A percentile compares a stretch with the other conserved stretches of the same genome.
Evolutionary conservation across 2,797 vertebrate genomes (phyloP).

Genomic region (Urocyon cinereoargenteus): DNA sequence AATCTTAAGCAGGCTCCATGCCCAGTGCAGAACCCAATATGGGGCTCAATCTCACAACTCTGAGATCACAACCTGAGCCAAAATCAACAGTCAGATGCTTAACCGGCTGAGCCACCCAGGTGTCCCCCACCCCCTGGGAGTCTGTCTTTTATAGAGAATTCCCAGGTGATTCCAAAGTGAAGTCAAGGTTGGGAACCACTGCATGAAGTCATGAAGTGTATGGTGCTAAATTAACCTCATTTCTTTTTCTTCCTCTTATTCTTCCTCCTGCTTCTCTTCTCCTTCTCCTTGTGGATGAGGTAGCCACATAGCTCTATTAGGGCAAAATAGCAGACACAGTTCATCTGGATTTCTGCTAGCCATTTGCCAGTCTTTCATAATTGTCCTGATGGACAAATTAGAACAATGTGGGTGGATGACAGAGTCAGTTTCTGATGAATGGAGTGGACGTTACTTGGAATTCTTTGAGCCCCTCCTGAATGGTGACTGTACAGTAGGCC

Average conservation of each 20-base stretch:
- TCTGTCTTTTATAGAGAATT: background rate
- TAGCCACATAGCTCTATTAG: background rate
- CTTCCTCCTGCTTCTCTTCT: background rate
- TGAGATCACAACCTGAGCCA: background rate
- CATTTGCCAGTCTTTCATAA: background rate
- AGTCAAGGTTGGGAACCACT: background rate
- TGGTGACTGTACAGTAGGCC: background rate
- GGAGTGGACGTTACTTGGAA: constrained; percentile 13
- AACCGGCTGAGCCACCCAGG: background rate
- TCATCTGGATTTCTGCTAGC: background rate
- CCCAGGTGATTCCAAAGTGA: constrained; percentile 7
- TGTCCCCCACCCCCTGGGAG: no score
- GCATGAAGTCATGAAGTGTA: background rate
- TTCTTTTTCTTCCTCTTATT: background rate
- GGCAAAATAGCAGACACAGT: constrained; percentile 9
- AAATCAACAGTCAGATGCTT: background rate
- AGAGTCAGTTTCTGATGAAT: background rate
- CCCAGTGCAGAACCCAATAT: background rate
- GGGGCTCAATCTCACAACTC: background rate
- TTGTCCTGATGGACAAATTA: constrained; percentile 33
- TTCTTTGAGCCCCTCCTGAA: constrained; percentile 23
- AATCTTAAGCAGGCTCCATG: background rate
- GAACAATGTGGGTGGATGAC: background rate
- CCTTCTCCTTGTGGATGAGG: background rate
- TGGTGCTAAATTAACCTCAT: background rate